Evolutionary conservation across 53 echinoderm and acorn worm genomes (phyloP), one percentile per base, ranked within the genome.

Genomic region (Pentamera pediparva): DNA sequence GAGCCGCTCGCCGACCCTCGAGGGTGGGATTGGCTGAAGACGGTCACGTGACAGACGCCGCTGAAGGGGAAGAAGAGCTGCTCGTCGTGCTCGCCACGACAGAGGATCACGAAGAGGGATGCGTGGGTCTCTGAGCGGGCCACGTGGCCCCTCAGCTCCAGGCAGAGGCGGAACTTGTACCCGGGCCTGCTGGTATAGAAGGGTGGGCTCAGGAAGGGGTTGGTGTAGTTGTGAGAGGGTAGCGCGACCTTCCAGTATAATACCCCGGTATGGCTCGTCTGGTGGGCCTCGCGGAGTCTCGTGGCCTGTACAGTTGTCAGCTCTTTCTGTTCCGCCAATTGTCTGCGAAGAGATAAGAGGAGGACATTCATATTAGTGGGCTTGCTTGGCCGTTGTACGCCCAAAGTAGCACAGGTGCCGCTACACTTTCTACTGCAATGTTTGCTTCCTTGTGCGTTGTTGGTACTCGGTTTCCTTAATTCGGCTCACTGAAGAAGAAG

Each of bases 101-200:
- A 82, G 35, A 92, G 60, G 59, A 89, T 82, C 18, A 92, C 73
- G 36, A 85, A 92, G 34, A 92, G 57, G 18, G 92, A 92, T 11
- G 85, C 78, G 74, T 85, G 79, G 27, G 78, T 82, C 18, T 78
- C 77, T 49, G 78, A 76, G 21, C 92, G 54, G 37, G 88, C 82
- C 24, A 72, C 85, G 38, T 92, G 88, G 32, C 88, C 92, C 18
- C 88, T 54, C 17, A 89, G 28, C 40, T 92, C 92, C 21, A 88
- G 72, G 58, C 88, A 85, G 52, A 86, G 84, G 25, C 88, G 64
- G 30, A 92, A 85, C 60, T 82, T 92, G 89, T 92, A 85, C 28
- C 92, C 92, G 17, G 76, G 77, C 7, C 69, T 76, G 55, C 85
- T 69, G 39, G 92, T 92, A 72, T 82, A 92, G 83, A 92, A 92